Evolutionary conservation across 2,888 invertebrate genomes (phyloP).

Genomic region (Drosophila bunnanda): DNA sequence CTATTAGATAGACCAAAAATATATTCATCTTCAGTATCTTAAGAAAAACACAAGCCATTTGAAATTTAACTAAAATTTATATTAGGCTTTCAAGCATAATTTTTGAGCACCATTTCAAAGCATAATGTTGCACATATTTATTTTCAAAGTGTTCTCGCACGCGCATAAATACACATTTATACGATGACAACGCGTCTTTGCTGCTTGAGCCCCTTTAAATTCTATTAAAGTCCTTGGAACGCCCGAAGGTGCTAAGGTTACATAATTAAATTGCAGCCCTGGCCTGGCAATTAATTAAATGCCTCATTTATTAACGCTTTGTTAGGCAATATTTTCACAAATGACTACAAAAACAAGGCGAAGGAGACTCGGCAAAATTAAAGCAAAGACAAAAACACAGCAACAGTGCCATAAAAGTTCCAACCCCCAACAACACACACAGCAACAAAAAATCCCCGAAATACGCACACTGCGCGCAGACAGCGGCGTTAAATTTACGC

Average conservation of each 20-base stretch:
- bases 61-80: neutral
- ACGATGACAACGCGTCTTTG: constrained; percentile 22
- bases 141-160: neutral
- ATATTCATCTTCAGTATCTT: neutral
- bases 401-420: constrained; percentile 46
- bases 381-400: constrained; percentile 49
- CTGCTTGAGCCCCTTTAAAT: constrained; percentile 55
- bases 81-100: neutral
- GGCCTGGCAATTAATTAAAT: constrained; percentile 78
- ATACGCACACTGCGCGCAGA: constrained; percentile 20
- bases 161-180: neutral
- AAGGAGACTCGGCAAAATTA: constrained; percentile 34
- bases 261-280: constrained; percentile 76
- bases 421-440: neutral
- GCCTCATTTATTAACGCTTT: constrained; percentile 81
- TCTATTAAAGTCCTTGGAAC: constrained; percentile 64
- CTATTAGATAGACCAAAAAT: neutral
- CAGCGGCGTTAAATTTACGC: constrained; percentile 50
- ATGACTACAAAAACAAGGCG: constrained; percentile 65
- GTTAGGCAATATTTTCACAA: constrained; percentile 75
- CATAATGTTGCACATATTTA: neutral
- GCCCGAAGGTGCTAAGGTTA: constrained; percentile 78
- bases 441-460: constrained; percentile 2
- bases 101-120: neutral
- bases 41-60: neutral